These are phyloP conservation scores for Platichthys flesus DNA, from an alignment of 2,113 vertebrate genomes.

Conservation along the genomic window DNA sequence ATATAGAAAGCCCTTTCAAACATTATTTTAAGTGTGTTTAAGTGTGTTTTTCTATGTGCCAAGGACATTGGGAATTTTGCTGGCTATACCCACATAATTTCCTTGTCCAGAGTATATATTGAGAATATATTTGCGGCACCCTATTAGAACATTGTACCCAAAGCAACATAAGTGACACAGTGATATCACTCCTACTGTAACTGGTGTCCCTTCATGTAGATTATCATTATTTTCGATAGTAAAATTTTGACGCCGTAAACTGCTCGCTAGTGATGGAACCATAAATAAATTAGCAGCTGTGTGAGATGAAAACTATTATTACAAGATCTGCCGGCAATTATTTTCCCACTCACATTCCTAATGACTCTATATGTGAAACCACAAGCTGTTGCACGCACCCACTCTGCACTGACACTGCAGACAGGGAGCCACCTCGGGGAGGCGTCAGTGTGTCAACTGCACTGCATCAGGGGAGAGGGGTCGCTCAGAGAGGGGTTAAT, in stretches of 20 bases:
- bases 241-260: background rate
- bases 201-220: background rate
- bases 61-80: no score
- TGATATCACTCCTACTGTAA: background rate
- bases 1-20: background rate
- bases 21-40: background rate
- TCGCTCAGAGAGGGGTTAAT: constrained; percentile 46
- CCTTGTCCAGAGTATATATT: no score
- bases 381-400: constrained; percentile 21
- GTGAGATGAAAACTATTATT: constrained; percentile 27
- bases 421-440: constrained; percentile 14
- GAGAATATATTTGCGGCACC: no score
- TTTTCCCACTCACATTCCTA: constrained; percentile 26
- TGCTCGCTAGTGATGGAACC: constrained; percentile 5
- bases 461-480: constrained; percentile 17
- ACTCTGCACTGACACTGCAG: background rate
- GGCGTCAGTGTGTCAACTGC: constrained; percentile 1
- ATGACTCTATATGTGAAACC: constrained; percentile 23
- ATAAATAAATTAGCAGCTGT: constrained; percentile 47
- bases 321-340: constrained; percentile 6
- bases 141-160: no score
- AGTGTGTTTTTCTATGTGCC: no score
- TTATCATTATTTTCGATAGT: background rate
- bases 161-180: background rate
- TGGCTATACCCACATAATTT: no score